Evolutionary conservation across 2,797 vertebrate genomes (phyloP).

Genomic region (Hydrolagus colliei): DNA sequence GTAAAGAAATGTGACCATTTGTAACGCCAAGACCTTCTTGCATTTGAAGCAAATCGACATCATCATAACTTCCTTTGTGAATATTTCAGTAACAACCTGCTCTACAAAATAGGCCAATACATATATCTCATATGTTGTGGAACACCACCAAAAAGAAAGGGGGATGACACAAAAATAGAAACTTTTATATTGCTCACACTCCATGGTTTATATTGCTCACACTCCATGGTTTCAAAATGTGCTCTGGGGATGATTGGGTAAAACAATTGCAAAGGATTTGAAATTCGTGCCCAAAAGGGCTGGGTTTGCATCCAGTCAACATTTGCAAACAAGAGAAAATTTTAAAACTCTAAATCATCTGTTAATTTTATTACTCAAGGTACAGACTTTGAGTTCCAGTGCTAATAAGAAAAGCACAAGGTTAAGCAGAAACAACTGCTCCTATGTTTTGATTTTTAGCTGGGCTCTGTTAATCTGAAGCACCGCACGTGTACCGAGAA

Average conservation of each 20-base stretch:
- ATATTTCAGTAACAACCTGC: not conserved
- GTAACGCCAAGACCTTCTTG: not conserved
- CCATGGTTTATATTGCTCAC: not conserved
- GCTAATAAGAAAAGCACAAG: not conserved
- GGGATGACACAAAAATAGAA: not conserved
- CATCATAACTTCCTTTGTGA: not conserved
- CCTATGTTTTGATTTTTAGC: too few relatives aligned
- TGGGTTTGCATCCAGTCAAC: not conserved
- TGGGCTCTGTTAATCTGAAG: not conserved
- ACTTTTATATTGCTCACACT: not conserved
- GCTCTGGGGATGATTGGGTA: not conserved
- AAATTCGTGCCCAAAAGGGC: not conserved
- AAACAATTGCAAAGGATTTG: not conserved
- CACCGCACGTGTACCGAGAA: not conserved
- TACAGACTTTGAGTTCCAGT: not conserved
- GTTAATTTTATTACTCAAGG: not conserved
- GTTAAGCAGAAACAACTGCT: not conserved
- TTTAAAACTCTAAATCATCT: not conserved
- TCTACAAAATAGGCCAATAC: not conserved
- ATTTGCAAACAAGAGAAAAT: not conserved
- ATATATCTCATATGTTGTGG: not conserved
- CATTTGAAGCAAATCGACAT: not conserved
- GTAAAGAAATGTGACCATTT: constrained; percentile 5
- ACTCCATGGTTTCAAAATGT: not conserved
- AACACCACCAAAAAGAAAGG: constrained; percentile 1